These are phyloP conservation scores for Spinus pinus DNA, from an alignment of 2,797 vertebrate species.

Conservation along the genomic window DNA sequence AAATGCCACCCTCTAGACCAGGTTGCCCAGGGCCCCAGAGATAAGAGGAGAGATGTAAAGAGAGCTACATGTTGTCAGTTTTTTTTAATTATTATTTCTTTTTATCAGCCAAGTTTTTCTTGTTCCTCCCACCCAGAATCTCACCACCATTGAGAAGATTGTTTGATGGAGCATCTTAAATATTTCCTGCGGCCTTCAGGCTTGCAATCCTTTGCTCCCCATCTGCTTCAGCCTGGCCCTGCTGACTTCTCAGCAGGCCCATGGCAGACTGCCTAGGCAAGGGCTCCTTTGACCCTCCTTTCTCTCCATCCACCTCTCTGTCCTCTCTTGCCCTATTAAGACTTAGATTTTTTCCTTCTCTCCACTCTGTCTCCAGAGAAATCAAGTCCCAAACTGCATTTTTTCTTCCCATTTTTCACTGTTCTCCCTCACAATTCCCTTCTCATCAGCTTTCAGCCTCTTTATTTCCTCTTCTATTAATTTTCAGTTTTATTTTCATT, in stretches of 20 bases:
- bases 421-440: neutral
- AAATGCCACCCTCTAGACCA: neutral
- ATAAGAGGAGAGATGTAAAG: neutral
- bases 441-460: neutral
- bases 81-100: neutral
- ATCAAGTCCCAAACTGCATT: neutral
- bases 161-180: neutral
- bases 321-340: neutral
- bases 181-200: slow-evolving; percentile 19
- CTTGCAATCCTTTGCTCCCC: neutral
- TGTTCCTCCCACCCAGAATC: neutral
- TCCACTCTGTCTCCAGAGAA: neutral
- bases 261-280: neutral
- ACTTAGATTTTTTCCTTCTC: neutral
- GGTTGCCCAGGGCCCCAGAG: neutral
- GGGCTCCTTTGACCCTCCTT: neutral
- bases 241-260: neutral
- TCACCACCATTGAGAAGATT: neutral
- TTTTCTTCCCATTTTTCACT: neutral
- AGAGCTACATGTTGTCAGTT: neutral
- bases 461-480: neutral
- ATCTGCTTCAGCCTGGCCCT: neutral
- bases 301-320: neutral
- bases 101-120: neutral
- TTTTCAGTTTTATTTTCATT: neutral